A percentile compares a stretch with the other conserved stretches of the same genome.
Conservation (phyloP, 92 coral and sea anemone genomes). For the Nematostella vectensis region DNA sequence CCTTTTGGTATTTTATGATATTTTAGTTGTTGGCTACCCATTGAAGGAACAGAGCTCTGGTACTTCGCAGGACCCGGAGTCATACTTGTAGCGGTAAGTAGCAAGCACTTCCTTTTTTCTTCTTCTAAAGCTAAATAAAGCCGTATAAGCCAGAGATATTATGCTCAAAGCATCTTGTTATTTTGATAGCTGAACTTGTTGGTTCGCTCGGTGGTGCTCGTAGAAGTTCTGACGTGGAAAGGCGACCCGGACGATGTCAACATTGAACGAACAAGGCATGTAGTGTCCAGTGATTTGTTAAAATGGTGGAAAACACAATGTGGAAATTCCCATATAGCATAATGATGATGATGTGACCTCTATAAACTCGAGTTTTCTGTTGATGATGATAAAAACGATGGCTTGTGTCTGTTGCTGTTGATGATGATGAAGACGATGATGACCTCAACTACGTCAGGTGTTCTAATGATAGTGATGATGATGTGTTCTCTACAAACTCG, state of each 20-base stretch:
- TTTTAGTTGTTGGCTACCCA: conserved; percentile 73
- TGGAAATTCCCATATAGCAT: no score
- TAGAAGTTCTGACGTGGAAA: conserved; percentile 52
- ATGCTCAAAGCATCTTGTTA: no score
- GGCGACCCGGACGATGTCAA: conserved; percentile 64
- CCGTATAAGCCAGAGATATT: no score
- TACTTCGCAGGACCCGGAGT: conserved; percentile 67
- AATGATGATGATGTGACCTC: no score
- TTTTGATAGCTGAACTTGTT: conserved; percentile 51
- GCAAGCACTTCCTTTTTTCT: no score
- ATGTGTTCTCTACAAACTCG: neutral
- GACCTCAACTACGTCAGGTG: no score
- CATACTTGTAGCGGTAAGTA: conserved; percentile 61
- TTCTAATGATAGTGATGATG: neutral
- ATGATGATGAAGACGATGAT: no score
- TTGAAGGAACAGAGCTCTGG: conserved; percentile 60
- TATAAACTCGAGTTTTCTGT: no score
- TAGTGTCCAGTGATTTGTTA: conserved; percentile 7
- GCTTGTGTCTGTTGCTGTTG: neutral
- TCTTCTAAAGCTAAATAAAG: no score
- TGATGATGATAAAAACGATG: neutral
- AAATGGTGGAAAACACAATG: neutral
- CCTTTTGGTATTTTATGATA: no score
- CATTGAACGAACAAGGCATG: conserved; percentile 67
- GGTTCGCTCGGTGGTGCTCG: conserved; percentile 51